Conservation (phyloP, 2,888 invertebrate species). For the Cerceris ruficornis region DNA sequence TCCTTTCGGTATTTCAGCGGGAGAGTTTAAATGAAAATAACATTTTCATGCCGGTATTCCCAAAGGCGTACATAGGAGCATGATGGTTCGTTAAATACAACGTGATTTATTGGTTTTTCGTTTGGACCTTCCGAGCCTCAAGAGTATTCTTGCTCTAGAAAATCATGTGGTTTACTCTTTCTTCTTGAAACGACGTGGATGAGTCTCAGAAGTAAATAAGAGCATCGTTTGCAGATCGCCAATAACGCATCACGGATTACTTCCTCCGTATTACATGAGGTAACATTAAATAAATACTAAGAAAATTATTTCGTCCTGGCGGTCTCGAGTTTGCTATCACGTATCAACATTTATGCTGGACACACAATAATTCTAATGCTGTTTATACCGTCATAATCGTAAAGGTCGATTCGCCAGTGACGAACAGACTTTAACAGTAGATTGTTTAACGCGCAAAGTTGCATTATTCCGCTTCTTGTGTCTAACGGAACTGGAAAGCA, state of each 20-base stretch:
- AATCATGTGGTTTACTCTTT: conserved; percentile 40
- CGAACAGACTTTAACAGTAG: conserved; percentile 42
- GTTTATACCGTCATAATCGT: conserved; percentile 38
- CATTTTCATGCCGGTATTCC: conserved; percentile 57
- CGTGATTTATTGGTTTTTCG: conserved; percentile 65
- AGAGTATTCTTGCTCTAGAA: conserved; percentile 60
- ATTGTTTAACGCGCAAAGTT: conserved; percentile 44
- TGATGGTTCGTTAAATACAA: conserved; percentile 66
- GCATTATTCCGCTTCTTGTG: conserved; percentile 16
- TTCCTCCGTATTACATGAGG: too few relatives aligned
- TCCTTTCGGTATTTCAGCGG: background rate
- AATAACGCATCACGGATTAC: too few relatives aligned
- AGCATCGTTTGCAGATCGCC: too few relatives aligned
- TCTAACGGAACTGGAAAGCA: conserved; percentile 33
- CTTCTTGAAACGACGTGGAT: conserved; percentile 37
- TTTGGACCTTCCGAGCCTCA: conserved; percentile 51
- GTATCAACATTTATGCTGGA: conserved; percentile 12
- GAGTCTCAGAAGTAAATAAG: conserved; percentile 33
- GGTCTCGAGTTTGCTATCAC: background rate
- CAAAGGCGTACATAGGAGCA: conserved; percentile 58
- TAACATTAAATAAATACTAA: too few relatives aligned
- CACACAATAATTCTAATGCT: conserved; percentile 36
- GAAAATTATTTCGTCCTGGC: too few relatives aligned
- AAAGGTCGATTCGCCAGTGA: conserved; percentile 42
- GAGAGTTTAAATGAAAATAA: conserved; percentile 53